Evolutionary conservation across 1,140 invertebrate species (phyloP).

Genomic region (Agrypnia vestita): DNA sequence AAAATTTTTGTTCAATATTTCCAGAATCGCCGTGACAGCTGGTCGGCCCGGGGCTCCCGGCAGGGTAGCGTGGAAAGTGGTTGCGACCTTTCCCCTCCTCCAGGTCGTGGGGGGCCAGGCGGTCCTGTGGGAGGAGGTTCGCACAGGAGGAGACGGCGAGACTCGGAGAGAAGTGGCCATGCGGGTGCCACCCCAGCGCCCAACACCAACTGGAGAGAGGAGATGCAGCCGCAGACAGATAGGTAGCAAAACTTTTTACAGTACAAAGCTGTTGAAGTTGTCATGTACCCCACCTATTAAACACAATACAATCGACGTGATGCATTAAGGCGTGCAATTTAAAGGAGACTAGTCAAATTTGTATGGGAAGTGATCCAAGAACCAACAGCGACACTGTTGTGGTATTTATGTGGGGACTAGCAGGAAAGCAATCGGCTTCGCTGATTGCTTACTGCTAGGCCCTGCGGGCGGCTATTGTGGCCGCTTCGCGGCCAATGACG

Average conservation of each 20-base stretch:
- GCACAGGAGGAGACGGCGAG: slow-evolving; percentile 34
- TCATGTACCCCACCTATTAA: no score
- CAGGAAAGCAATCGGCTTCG: no score
- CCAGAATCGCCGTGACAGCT: slow-evolving; percentile 58
- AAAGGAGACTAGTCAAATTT: no score
- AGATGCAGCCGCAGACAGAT: slow-evolving; percentile 51
- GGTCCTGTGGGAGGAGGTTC: slow-evolving; percentile 22
- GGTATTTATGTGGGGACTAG: no score
- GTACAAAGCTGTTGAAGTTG: no score
- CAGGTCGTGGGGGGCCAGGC: slow-evolving; percentile 19
- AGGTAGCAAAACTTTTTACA: slow-evolving; percentile 6
- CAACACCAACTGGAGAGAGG: slow-evolving; percentile 59
- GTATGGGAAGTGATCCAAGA: no score
- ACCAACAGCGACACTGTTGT: no score
- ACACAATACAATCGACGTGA: no score
- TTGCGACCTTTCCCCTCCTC: slow-evolving; percentile 42
- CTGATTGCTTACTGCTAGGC: no score
- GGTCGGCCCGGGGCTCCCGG: slow-evolving; percentile 55
- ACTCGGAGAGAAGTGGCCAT: slow-evolving; percentile 44
- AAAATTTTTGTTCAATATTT: slow-evolving; percentile 5
- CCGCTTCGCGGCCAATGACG: no score
- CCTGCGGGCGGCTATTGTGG: no score
- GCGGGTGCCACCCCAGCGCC: slow-evolving; percentile 44
- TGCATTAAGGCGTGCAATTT: no score
- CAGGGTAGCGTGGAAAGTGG: slow-evolving; percentile 57